phyloP scores from a whole-genome alignment of 1,140 invertebrate species.

The Acromyrmex heyeri region DNA sequence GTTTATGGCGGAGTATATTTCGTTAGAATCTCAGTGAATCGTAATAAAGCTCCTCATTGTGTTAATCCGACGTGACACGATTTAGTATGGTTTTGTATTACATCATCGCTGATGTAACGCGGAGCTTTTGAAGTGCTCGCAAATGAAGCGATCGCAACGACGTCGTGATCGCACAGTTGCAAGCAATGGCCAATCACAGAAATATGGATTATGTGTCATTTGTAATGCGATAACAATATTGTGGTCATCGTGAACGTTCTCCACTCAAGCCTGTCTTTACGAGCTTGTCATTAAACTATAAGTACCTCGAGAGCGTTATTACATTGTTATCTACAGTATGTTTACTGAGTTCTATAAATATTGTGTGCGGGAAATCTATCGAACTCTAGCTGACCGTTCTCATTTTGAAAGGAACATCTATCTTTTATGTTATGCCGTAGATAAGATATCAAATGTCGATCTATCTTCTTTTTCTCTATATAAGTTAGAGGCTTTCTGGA shows the following conservation, averaged over 20 bases:
- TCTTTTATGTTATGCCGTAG: background rate
- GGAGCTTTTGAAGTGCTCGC: background rate
- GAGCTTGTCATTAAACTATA: conserved; percentile 28
- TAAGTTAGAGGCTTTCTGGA: background rate
- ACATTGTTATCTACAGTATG: conserved; percentile 21
- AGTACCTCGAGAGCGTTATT: conserved; percentile 1
- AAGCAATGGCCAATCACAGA: background rate
- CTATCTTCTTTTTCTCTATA: too few relatives aligned
- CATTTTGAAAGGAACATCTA: background rate
- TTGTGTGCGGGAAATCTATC: background rate
- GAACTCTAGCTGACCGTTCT: background rate
- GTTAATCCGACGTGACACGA: conserved; percentile 13
- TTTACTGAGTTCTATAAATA: conserved; percentile 30
- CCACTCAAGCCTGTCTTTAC: conserved; percentile 5
- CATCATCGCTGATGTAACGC: conserved; percentile 21
- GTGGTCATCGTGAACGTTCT: conserved; percentile 2
- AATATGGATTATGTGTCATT: conserved; percentile 10
- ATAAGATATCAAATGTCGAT: conserved; percentile 34
- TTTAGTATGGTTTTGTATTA: conserved; percentile 17
- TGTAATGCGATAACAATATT: conserved; percentile 1
- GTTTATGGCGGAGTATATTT: conserved; percentile 14
- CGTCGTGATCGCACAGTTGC: background rate
- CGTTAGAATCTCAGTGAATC: conserved; percentile 23
- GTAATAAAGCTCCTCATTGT: conserved; percentile 21
- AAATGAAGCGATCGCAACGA: background rate